A percentile compares a stretch with the other conserved stretches of the same genome.
These are phyloP conservation scores for Spisula subtruncata DNA, from an alignment of 2,888 invertebrate genomes.

Conservation along the genomic window DNA sequence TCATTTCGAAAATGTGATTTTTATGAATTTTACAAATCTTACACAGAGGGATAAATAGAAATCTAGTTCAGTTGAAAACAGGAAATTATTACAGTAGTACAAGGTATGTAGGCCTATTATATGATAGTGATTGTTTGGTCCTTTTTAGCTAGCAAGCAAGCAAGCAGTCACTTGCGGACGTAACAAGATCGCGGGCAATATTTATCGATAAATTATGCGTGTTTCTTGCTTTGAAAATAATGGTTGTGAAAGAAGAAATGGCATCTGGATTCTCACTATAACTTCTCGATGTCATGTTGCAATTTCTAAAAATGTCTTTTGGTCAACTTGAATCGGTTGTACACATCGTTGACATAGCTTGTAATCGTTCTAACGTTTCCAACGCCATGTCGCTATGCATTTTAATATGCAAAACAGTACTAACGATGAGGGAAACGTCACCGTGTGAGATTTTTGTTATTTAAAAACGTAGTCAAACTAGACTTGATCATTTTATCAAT, in stretches of 20 bases:
- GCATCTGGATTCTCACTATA: not conserved
- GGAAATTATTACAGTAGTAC: slow-evolving; percentile 32
- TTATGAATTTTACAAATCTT: not conserved
- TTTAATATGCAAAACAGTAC: slow-evolving; percentile 20
- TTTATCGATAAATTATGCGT: slow-evolving; percentile 59
- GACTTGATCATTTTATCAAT: not conserved
- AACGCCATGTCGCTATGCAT: slow-evolving; percentile 15
- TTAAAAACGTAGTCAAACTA: not conserved
- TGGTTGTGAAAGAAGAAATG: not conserved
- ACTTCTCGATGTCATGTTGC: not conserved
- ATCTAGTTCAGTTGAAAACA: not conserved
- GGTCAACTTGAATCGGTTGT: not conserved
- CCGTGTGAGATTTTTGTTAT: not conserved
- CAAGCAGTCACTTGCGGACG: not conserved
- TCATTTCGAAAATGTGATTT: slow-evolving; percentile 38
- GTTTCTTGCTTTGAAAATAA: slow-evolving; percentile 41
- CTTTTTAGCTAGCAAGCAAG: slow-evolving; percentile 11
- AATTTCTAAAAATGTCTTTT: not conserved
- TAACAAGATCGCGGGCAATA: slow-evolving; percentile 3
- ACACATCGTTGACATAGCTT: not conserved
- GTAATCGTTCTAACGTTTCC: not conserved
- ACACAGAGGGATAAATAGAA: slow-evolving; percentile 24
- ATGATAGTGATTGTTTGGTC: not conserved
- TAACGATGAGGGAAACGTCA: not conserved
- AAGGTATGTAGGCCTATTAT: slow-evolving; percentile 27